A percentile compares a stretch with the other conserved stretches of the same genome.
phyloP scores from a whole-genome alignment of 64 coral and sea anemone species.

The Stichodactyla mertensii region DNA sequence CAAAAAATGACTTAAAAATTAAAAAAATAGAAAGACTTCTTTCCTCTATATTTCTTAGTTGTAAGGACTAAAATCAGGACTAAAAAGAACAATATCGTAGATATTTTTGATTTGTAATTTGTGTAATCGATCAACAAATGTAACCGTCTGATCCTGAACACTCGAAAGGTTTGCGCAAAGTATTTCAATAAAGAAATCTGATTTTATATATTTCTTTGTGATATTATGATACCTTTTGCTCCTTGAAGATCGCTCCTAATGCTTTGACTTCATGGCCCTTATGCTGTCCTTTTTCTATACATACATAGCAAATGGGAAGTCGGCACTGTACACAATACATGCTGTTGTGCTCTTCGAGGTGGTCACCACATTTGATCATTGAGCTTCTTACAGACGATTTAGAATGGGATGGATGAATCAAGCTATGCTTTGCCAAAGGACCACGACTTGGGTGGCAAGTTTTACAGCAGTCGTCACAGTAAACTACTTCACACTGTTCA shows the following conservation, averaged over 20 bases:
- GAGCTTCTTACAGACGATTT: constrained; percentile 52
- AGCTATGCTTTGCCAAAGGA: constrained; percentile 78
- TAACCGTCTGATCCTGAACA: neutral
- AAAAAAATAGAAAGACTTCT: neutral
- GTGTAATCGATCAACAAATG: neutral
- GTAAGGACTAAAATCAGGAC: neutral
- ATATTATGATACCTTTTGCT: constrained; percentile 70
- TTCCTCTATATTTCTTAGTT: neutral
- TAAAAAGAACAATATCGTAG: neutral
- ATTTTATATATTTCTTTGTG: neutral
- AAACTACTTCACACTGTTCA: constrained; percentile 91
- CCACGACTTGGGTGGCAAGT: constrained; percentile 89
- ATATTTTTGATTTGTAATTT: neutral
- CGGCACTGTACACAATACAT: constrained; percentile 93
- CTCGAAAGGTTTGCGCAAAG: neutral
- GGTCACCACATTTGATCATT: constrained; percentile 74
- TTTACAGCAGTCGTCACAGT: constrained; percentile 90
- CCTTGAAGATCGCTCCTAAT: constrained; percentile 93
- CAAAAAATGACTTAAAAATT: neutral
- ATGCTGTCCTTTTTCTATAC: constrained; percentile 79
- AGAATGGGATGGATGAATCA: constrained; percentile 59
- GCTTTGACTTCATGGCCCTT: constrained; percentile 90
- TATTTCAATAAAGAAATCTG: neutral
- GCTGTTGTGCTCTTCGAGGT: constrained; percentile 90
- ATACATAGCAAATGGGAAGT: constrained; percentile 84